Evolutionary conservation across 2,797 vertebrate genomes (phyloP), one percentile per base, ranked within the genome.

Genomic region (Diceros bicornis): DNA sequence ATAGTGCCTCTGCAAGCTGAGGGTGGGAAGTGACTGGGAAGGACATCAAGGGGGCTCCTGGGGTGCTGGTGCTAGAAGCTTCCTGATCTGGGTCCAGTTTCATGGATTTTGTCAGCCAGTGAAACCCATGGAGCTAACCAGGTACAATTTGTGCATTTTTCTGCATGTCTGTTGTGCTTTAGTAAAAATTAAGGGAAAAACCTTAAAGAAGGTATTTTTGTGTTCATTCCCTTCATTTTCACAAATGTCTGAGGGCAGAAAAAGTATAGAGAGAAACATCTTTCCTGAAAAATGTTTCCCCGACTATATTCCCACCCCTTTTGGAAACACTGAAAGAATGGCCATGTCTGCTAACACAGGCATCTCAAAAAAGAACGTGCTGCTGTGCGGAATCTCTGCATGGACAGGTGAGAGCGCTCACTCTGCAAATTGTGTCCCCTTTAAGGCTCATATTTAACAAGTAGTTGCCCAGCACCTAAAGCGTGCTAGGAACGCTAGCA

Each of bases 261-360:
- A 41, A 71, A 20, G 10, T 75, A 41, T 25, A 23, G 9, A 86
- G 69, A 90, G 47, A 94, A 55, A 10, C 12, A n/a, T 37, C 11
- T 78, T 89, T 84, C 71, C 50, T 61, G 41, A 88, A 82, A 86
- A 94, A 34, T 50, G 82, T 71, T 86, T 89, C 37, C 64, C 44
- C 3, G 1, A 69, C 41, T 62, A 72, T 18, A 55, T 52, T 81
- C 12, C 61, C n/a, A 23, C 27, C 23, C 44, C n/a, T 75, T 81
- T 74, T 12, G 32, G 47, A 82, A 84, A 72, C 41, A 37, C 29
- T 44, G 62, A 64, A 52, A 64, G 69, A 71, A 91, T 14, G 50
- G 9, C 23, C 7, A 57, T 2, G 10, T 25, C 37, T 59, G 47
- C 20, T 66, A 74, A 66, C 11, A 13, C n/a, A n/a, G 6, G 9